Evolutionary conservation across 2,888 invertebrate genomes (phyloP).

Genomic region (Criorhina ranunculi): DNA sequence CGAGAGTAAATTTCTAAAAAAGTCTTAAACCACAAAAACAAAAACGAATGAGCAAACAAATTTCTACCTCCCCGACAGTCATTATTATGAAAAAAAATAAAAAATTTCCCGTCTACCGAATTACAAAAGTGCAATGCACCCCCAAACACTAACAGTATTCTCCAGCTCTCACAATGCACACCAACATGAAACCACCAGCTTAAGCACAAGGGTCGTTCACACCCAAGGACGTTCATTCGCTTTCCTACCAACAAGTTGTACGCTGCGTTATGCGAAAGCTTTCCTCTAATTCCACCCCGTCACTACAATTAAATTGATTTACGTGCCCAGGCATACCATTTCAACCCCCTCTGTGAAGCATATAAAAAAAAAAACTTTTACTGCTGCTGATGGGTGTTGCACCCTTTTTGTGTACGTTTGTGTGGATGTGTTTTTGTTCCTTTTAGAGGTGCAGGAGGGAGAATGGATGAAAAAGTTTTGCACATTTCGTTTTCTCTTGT

Average conservation of each 20-base stretch:
- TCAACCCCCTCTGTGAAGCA: constrained; percentile 20
- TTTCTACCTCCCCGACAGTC: constrained; percentile 21
- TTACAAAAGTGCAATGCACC: constrained; percentile 75
- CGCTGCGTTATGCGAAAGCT: constrained; percentile 63
- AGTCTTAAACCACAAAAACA: constrained; percentile 8
- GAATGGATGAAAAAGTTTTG: constrained; percentile 76
- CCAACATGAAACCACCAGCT: constrained; percentile 41
- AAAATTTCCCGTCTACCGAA: constrained; percentile 64
- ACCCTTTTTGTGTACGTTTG: constrained; percentile 23
- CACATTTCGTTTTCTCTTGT: constrained; percentile 80
- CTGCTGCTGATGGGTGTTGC: constrained; percentile 35
- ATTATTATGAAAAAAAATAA: constrained; percentile 12
- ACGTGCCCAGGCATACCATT: constrained; percentile 58
- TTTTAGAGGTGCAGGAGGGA: not conserved
- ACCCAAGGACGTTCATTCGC: constrained; percentile 79
- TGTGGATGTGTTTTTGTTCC: constrained; percentile 5
- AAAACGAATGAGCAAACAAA: constrained; percentile 32
- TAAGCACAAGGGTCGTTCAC: constrained; percentile 76
- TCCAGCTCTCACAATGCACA: constrained; percentile 35
- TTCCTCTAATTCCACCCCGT: constrained; percentile 30
- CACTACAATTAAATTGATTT: constrained; percentile 65
- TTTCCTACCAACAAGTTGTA: constrained; percentile 77
- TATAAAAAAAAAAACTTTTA: constrained; percentile 72
- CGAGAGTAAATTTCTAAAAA: constrained; percentile 77
- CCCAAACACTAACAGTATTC: constrained; percentile 53